These are phyloP conservation scores for Steatocranus sp. DNA, from an alignment of 2,797 vertebrate species.

Conservation along the genomic window DNA sequence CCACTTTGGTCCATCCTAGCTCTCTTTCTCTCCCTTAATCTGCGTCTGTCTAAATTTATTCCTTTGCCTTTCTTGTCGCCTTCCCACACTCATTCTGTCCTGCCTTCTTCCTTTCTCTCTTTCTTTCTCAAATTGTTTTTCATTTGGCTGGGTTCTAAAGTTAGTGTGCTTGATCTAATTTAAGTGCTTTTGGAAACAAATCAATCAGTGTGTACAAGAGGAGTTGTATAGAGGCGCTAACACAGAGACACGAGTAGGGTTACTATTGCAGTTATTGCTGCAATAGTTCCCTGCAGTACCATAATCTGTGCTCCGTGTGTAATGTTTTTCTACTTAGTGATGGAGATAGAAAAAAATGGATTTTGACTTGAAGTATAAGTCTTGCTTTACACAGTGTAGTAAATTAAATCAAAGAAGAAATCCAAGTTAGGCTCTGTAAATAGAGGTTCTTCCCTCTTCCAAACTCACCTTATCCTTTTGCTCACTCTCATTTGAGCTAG, in stretches of 20 bases:
- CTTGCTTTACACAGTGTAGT: not conserved
- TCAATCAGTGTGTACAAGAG: constrained; percentile 10
- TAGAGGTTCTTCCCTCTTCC: not conserved
- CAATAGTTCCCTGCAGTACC: not conserved
- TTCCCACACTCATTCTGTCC: constrained; percentile 18
- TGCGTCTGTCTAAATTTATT: constrained; percentile 12
- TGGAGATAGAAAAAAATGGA: not conserved
- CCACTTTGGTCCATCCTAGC: not conserved
- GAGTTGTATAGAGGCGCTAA: not conserved
- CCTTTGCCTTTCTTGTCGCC: not conserved
- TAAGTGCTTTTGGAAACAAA: constrained; percentile 32
- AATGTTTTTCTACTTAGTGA: not conserved
- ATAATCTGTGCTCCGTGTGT: not conserved
- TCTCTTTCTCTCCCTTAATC: not conserved
- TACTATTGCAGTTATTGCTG: not conserved
- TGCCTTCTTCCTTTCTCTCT: not conserved
- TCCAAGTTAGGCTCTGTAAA: not conserved
- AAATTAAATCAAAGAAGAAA: not conserved
- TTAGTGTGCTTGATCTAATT: constrained; percentile 19
- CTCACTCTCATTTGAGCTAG: not conserved
- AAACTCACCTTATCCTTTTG: not conserved
- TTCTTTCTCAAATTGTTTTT: constrained; percentile 30
- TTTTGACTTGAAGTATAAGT: not conserved
- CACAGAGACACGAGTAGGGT: not conserved
- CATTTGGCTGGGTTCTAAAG: constrained; percentile 12